phyloP scores from a whole-genome alignment of 2,113 vertebrate genomes.

The Cyrtonyx montezumae region DNA sequence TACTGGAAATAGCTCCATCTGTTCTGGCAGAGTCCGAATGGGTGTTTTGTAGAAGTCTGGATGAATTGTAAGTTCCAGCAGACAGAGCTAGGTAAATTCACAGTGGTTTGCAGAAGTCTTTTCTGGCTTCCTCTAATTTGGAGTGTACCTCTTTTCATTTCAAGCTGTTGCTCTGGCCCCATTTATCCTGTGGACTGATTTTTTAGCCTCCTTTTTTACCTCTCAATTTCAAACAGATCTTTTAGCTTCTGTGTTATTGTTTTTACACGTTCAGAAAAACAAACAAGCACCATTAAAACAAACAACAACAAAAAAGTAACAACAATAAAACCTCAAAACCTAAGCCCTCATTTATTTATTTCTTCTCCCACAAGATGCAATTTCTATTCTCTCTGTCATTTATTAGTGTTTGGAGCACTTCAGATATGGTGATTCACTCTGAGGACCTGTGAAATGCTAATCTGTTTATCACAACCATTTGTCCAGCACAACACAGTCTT shows the following conservation, averaged over 20 bases:
- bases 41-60: neutral
- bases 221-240: neutral
- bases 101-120: neutral
- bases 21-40: neutral
- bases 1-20: neutral
- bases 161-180: neutral
- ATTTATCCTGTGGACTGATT: neutral
- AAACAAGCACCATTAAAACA: neutral
- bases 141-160: neutral
- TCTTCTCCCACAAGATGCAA: neutral
- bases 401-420: neutral
- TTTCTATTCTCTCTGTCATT: neutral
- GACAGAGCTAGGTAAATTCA: neutral
- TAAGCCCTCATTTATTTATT: neutral
- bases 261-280: neutral
- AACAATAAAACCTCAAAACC: neutral
- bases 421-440: neutral
- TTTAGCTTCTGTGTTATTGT: neutral
- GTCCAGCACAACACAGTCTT: neutral
- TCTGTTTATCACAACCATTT: neutral
- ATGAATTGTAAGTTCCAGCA: neutral
- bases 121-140: neutral
- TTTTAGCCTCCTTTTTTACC: neutral
- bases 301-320: neutral
- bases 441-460: neutral